Evolutionary conservation across 2,797 vertebrate species (phyloP), one percentile per base, ranked within the genome.

Genomic region (Gymnoscopelus microlampas): DNA sequence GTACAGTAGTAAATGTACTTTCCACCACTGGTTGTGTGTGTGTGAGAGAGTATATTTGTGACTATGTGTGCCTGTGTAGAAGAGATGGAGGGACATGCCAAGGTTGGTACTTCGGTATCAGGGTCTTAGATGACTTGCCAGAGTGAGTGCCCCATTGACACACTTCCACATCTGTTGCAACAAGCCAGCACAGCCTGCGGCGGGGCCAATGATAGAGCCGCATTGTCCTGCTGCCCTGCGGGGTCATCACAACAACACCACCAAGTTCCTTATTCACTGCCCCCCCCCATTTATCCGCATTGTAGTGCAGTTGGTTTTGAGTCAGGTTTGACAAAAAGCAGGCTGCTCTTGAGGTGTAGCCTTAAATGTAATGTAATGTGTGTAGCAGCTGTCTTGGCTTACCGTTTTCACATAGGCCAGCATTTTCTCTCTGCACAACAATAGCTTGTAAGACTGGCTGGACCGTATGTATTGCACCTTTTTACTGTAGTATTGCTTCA

Each of bases 401-500:
- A 39, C 69, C 67, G 63, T 77, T 8, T 8, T 70, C 70, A 51
- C 80, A 63, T 62, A 86, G 83, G 78, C 84, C 77, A 81, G 71
- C 68, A 86, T 90, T 87, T 87, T 84, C 85, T 79, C 70, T 68
- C 62, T 70, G 73, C 75, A 78, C 81, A 85, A 87, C 87, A 89
- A 85, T 86, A 66, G 88, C 78, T 77, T 77, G 70, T 71, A 63
- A 75, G 78, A 82, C 77, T 68, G 39, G 76, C 78, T 14, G 1
- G 55, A 8, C 65, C 88, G 2, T 91, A 90, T 89, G 87, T 89
- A 79, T 88, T 83, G 73, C 70, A 15, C 0, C 58, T 49, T 81
- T 81, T 85, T 77, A 79, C 80, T 89, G 84, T 82, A 73, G 81
- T 87, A 85, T 83, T 89, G 85, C 87, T 91, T 91, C 83, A 89